Evolutionary conservation across 2,113 vertebrate species (phyloP), one percentile per base, ranked within the genome.

Genomic region (Elgaria multicarinata): DNA sequence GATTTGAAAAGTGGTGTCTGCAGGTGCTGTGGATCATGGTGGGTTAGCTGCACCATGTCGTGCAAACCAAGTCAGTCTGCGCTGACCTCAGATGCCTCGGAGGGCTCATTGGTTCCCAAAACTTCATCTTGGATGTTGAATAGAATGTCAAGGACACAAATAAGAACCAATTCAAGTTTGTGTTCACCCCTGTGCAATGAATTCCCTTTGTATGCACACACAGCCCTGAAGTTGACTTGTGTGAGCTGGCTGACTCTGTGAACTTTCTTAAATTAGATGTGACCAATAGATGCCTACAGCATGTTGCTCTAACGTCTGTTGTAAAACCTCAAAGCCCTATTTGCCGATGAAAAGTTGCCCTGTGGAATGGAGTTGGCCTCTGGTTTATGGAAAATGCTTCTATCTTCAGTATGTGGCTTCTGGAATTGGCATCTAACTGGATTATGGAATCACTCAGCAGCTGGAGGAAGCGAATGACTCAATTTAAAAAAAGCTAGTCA

Each of bases 321-420:
- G 22, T 14, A 14, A 31, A 89, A 77, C 46, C n/a, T 31, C 50
- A 39, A 18, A 83, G 66, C 36, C 46, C 69, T 84, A 14, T 87
- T 42, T 75, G 89, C 18, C 13, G 85, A 3, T 75, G 74, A 0
- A 85, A 2, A 33, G 24, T 28, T 58, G 24, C 1, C 31, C 67
- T 87, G 66, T 50, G 86, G 39, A n/a, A n/a, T 67, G 2, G 89
- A 3, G 55, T 91, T 87, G 42, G 0, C 3, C 1, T 8, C 42
- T 87, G 88, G 76, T n/a, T 92, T 92, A 83, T 31, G 36, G 74
- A 85, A 92, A 86, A 87, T 3, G 83, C 31, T 88, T 84, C 86
- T 0, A 91, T 78, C 82, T 62, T 89, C n/a, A 83, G 22, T 67
- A 83, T 0, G 71, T 83, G 33, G 8, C 85, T 62, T 90, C 89